These are phyloP conservation scores for Diprion similis DNA, from an alignment of 1,140 invertebrate species.

Conservation along the genomic window DNA sequence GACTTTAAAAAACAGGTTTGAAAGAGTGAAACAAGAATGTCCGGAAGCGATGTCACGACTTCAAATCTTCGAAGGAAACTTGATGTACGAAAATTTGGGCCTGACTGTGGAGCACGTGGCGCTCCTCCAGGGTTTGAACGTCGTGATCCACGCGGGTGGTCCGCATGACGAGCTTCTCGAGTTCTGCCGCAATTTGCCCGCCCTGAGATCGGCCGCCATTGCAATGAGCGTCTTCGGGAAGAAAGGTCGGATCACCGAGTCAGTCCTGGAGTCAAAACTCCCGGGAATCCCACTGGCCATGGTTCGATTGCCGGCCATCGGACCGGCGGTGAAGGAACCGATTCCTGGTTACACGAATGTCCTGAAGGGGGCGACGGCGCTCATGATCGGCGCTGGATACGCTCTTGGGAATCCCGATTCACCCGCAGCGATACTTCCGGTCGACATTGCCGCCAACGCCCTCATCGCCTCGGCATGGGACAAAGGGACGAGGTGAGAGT, in stretches of 20 bases:
- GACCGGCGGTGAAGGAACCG: slow-evolving; percentile 43
- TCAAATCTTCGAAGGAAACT: slow-evolving; percentile 42
- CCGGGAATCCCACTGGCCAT: slow-evolving; percentile 35
- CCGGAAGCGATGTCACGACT: slow-evolving; percentile 41
- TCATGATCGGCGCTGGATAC: slow-evolving; percentile 46
- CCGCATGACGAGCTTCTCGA: slow-evolving; percentile 35
- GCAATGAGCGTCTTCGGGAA: slow-evolving; percentile 34
- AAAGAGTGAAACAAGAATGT: slow-evolving; percentile 37
- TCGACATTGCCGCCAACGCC: slow-evolving; percentile 43
- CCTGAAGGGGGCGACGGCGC: slow-evolving; percentile 40
- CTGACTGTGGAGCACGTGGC: slow-evolving; percentile 22
- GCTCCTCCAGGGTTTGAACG: slow-evolving; percentile 34
- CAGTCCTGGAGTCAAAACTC: slow-evolving; percentile 25
- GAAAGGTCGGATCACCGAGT: slow-evolving; percentile 31
- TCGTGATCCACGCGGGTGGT: slow-evolving; percentile 44
- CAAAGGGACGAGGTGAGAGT: slow-evolving; percentile 29
- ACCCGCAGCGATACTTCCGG: slow-evolving; percentile 41
- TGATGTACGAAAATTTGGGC: slow-evolving; percentile 40
- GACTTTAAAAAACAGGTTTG: slow-evolving; percentile 34
- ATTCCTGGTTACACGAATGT: slow-evolving; percentile 45
- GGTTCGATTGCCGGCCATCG: slow-evolving; percentile 40
- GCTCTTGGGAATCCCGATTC: slow-evolving; percentile 32
- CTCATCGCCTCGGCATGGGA: slow-evolving; percentile 47
- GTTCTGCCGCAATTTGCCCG: slow-evolving; percentile 37
- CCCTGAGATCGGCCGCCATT: slow-evolving; percentile 26